Percentiles rank a stretch among this genome's conserved stretches.
These are phyloP conservation scores for Hyles euphorbiae DNA, from an alignment of 1,140 invertebrate genomes.

Conservation along the genomic window DNA sequence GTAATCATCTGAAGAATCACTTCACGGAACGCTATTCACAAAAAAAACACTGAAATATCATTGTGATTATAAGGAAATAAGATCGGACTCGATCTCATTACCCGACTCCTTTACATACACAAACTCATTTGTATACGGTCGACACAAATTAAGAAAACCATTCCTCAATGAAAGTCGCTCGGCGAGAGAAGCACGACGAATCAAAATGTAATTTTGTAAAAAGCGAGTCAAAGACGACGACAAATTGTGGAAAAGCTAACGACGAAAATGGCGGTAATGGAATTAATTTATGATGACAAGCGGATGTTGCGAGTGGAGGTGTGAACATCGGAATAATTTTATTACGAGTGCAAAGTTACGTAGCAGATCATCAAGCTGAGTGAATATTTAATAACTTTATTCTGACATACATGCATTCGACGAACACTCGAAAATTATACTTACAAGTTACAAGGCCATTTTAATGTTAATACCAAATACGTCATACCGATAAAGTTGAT, in stretches of 20 bases:
- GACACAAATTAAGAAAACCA: conserved; percentile 34
- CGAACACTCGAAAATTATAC: too few relatives aligned
- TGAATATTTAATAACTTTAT: too few relatives aligned
- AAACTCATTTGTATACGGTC: conserved; percentile 21
- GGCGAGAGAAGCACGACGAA: conserved; percentile 14
- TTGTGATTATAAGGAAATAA: not conserved
- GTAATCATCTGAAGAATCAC: too few relatives aligned
- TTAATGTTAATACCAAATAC: too few relatives aligned
- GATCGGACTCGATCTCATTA: not conserved
- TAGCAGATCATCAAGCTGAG: too few relatives aligned
- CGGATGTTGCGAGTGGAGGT: conserved; percentile 5
- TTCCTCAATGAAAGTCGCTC: conserved; percentile 27
- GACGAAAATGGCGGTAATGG: conserved; percentile 18
- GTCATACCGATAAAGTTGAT: too few relatives aligned
- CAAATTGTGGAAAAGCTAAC: conserved; percentile 29
- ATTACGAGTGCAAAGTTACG: too few relatives aligned
- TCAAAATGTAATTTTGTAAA: conserved; percentile 43
- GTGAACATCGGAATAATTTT: not conserved
- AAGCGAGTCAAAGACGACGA: conserved; percentile 21
- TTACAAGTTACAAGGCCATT: too few relatives aligned
- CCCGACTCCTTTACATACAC: too few relatives aligned
- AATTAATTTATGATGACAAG: conserved; percentile 16
- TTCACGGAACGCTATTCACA: too few relatives aligned
- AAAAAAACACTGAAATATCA: too few relatives aligned
- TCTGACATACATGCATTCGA: too few relatives aligned